Evolutionary conservation across 2,797 vertebrate species (phyloP), one percentile per base, ranked within the genome.

Genomic region (Apogon talboti): DNA sequence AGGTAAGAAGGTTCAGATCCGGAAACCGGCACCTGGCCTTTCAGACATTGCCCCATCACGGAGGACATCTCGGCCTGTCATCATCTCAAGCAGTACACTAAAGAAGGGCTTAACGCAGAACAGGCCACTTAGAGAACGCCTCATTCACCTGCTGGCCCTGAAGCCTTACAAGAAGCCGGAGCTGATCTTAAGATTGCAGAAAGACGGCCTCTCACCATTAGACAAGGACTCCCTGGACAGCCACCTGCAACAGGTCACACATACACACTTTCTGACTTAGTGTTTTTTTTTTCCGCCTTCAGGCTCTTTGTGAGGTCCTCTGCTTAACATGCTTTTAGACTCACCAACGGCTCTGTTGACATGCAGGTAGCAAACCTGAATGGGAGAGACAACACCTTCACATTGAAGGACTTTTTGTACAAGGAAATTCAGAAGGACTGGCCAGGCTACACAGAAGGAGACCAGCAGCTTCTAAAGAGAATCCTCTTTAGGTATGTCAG

Each of bases 121-220:
- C 83, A 87, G 95, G 74, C 96, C 97, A 11, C 94, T 98, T 80
- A 92, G 95, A 54, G 98, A 99, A 62, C 95, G 98, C 33, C 95
- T 99, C 51, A 82, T 96, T 53, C 98, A 99, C 89, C 91, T 99
- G 78, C 90, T 99, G 91, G 98, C 97, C 11, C 95, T 99, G 45
- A 97, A 99, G 91, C 96, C 97, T 75, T 99, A 98, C 83, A 95
- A 95, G 87, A 99, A 98, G 87, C 95, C 97, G 0, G 98, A 99
- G 83, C 92, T 99, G 67, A 95, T 99, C 65, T 92, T 99, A 70
- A 92, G 98, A 73, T 87, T 99, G 77, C 97, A 98, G 87, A 98
- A 97, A 81, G 98, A 99, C 0, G 96, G 98, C 42, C 94, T 99
- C 72, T 88, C 87, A 0, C 91, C 86, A 41, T 92, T 92, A 8